phyloP scores from a whole-genome alignment of 2,113 vertebrate genomes.

The Chunga burmeisteri region DNA sequence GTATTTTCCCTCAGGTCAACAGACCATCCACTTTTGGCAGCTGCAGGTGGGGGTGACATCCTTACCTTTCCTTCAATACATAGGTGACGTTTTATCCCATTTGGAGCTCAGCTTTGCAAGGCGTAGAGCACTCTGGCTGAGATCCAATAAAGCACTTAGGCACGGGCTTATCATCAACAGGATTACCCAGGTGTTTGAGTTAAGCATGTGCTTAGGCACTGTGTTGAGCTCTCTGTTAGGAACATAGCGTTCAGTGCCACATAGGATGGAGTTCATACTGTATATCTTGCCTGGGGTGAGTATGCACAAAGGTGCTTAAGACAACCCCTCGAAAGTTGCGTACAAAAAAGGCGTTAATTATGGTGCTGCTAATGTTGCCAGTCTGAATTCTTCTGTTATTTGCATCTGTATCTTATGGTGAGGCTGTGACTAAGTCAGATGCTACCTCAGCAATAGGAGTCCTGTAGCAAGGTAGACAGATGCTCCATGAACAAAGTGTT shows the following conservation, averaged over 20 bases:
- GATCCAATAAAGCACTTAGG: conserved; percentile 65
- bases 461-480: neutral
- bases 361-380: neutral
- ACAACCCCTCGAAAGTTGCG: neutral
- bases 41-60: conserved; percentile 52
- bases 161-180: conserved; percentile 41
- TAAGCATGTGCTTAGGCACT: conserved; percentile 39
- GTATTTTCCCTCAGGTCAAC: neutral
- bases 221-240: neutral
- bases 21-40: neutral
- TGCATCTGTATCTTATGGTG: neutral
- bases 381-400: neutral
- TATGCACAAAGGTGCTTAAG: neutral
- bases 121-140: conserved; percentile 7
- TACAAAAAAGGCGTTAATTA: neutral
- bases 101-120: conserved; percentile 44
- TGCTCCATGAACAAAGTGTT: neutral
- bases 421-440: neutral
- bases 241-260: neutral
- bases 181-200: conserved; percentile 64
- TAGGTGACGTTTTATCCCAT: conserved; percentile 48
- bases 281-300: neutral
- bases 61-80: conserved; percentile 16
- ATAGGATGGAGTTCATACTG: neutral
- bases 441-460: neutral